phyloP scores from a whole-genome alignment of 2,888 invertebrate genomes.

The Acrocera orbiculus region DNA sequence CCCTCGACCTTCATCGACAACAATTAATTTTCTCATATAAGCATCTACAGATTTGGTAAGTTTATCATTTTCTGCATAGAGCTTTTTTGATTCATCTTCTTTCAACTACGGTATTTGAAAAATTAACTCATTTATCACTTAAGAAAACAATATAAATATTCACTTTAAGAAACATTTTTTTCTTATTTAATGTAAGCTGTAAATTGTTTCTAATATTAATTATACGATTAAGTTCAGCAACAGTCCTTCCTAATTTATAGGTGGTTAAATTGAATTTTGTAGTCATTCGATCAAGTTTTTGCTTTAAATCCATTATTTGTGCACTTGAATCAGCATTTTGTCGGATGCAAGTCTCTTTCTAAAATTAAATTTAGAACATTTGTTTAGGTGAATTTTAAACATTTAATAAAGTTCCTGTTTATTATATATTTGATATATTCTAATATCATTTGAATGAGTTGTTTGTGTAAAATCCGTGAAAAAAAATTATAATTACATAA shows the following conservation, averaged over 20 bases:
- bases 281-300: constrained; percentile 24
- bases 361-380: constrained; percentile 1
- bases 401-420: too few relatives aligned
- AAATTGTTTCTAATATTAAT: constrained; percentile 24
- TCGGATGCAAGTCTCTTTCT: constrained; percentile 22
- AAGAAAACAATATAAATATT: neutral
- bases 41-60: constrained; percentile 24
- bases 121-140: neutral
- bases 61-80: constrained; percentile 23
- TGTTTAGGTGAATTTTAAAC: too few relatives aligned
- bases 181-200: constrained; percentile 22
- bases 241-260: constrained; percentile 25
- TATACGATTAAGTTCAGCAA: constrained; percentile 25
- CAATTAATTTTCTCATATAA: constrained; percentile 22
- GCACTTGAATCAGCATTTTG: constrained; percentile 27
- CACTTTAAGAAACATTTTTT: constrained; percentile 24
- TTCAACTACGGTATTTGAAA: constrained; percentile 15
- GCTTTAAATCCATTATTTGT: constrained; percentile 26
- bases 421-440: too few relatives aligned
- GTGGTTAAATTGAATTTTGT: constrained; percentile 23
- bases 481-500: too few relatives aligned
- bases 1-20: constrained; percentile 19
- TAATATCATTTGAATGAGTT: too few relatives aligned
- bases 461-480: too few relatives aligned
- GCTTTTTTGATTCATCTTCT: constrained; percentile 27